These are phyloP conservation scores for Peromyscus polionotus DNA, from an alignment of 2,113 vertebrate genomes.

Conservation along the genomic window DNA sequence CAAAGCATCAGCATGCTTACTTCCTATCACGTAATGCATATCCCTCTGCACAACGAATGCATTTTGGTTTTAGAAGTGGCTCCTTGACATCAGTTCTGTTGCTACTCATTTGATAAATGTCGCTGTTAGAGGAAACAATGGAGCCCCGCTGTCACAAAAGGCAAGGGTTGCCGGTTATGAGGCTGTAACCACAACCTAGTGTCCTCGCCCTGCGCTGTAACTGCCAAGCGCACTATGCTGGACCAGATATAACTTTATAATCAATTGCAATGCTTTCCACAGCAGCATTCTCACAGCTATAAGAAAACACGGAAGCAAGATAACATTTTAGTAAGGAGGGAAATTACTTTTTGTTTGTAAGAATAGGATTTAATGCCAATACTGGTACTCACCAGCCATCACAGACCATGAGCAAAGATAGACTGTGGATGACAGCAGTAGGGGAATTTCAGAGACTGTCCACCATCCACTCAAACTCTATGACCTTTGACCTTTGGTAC, in stretches of 20 bases:
- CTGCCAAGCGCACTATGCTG: not conserved
- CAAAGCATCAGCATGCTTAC: not conserved
- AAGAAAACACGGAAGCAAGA: slow-evolving; percentile 27
- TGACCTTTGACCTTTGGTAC: not conserved
- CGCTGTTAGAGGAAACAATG: not conserved
- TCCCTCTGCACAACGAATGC: not conserved
- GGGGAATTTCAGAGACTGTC: not conserved
- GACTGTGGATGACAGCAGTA: not conserved
- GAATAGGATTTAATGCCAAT: not conserved
- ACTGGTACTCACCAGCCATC: not conserved
- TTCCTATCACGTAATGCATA: not conserved
- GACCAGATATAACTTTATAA: not conserved
- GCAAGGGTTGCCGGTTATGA: not conserved
- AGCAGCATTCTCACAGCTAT: slow-evolving; percentile 1
- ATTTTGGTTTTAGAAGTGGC: not conserved
- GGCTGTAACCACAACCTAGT: slow-evolving; percentile 20
- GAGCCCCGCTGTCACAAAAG: slow-evolving; percentile 27
- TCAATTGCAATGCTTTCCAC: not conserved
- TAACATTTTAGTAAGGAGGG: not conserved
- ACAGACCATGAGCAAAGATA: slow-evolving; percentile 31
- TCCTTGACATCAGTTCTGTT: not conserved
- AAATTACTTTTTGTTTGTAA: not conserved
- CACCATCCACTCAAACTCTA: not conserved
- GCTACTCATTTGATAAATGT: slow-evolving; percentile 21
- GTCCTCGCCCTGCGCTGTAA: not conserved